Evolutionary conservation across 1,140 invertebrate genomes (phyloP).

Genomic region (Papilio glaucus): DNA sequence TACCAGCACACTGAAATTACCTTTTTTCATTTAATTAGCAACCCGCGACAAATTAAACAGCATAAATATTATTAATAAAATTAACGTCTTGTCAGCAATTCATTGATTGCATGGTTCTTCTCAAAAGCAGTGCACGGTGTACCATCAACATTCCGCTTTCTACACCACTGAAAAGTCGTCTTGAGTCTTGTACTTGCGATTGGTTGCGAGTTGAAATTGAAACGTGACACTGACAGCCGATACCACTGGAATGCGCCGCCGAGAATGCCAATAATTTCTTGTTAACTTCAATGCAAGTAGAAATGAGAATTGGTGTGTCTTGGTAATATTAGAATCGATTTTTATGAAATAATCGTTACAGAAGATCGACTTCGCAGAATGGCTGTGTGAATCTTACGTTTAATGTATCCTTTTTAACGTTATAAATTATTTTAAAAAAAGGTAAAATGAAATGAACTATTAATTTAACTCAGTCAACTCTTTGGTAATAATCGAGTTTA

Average conservation of each 20-base stretch:
- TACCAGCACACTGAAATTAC: conserved; percentile 46
- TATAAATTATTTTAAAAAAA: no score
- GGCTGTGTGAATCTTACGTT: no score
- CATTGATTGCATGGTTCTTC: not conserved
- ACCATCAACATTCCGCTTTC: no score
- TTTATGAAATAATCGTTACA: no score
- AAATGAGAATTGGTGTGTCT: not conserved
- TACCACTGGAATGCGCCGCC: not conserved
- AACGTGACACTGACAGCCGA: conserved; percentile 34
- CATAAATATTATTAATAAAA: not conserved
- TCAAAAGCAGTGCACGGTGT: not conserved
- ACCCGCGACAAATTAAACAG: not conserved
- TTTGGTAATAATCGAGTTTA: no score
- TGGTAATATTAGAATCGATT: not conserved
- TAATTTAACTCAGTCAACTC: no score
- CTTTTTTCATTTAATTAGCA: conserved; percentile 37
- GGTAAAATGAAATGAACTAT: no score
- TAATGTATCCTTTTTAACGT: no score
- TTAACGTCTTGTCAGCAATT: conserved; percentile 10
- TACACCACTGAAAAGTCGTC: no score
- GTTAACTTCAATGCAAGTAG: not conserved
- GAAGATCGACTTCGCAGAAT: no score
- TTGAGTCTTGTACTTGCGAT: not conserved
- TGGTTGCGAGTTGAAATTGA: not conserved
- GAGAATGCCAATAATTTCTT: not conserved